Evolutionary conservation across 1,140 invertebrate genomes (phyloP).

Genomic region (Drosophila ananassae): DNA sequence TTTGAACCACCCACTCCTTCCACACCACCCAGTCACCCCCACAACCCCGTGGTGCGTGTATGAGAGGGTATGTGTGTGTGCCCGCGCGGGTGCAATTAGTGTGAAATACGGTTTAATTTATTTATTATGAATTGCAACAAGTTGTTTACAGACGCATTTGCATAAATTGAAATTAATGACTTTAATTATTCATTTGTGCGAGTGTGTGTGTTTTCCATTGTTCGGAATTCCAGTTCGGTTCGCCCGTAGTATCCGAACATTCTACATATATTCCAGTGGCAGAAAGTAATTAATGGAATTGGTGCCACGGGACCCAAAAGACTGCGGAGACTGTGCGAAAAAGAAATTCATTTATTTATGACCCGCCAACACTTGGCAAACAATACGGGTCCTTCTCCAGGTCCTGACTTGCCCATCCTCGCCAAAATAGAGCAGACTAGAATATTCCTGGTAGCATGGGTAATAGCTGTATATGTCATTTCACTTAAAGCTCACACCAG

Average conservation of each 20-base stretch:
- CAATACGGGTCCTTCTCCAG: slow-evolving; percentile 30
- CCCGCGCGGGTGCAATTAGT: slow-evolving; percentile 76
- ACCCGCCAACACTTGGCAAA: slow-evolving; percentile 66
- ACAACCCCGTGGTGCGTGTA: slow-evolving; percentile 1
- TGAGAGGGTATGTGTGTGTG: slow-evolving; percentile 31
- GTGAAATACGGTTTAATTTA: slow-evolving; percentile 83
- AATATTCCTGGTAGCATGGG: slow-evolving; percentile 13
- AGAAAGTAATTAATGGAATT: slow-evolving; percentile 82
- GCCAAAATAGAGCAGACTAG: not conserved
- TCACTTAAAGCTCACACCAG: slow-evolving; percentile 16
- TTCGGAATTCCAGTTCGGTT: slow-evolving; percentile 16
- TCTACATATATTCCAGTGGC: slow-evolving; percentile 40
- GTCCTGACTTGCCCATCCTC: slow-evolving; percentile 7
- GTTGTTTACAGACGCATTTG: slow-evolving; percentile 83
- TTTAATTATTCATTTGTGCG: slow-evolving; percentile 75
- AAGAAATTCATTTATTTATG: slow-evolving; percentile 78
- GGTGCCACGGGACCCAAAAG: slow-evolving; percentile 69
- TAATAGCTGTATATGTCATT: slow-evolving; percentile 46
- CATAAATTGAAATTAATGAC: slow-evolving; percentile 83
- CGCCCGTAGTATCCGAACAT: slow-evolving; percentile 8
- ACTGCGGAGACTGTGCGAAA: slow-evolving; percentile 60
- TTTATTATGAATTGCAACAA: slow-evolving; percentile 83
- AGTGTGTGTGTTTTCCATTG: slow-evolving; percentile 39
- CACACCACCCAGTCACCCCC: not conserved
- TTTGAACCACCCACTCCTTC: not conserved